These are phyloP conservation scores for Chionoecetes opilio DNA, from an alignment of 1,140 invertebrate genomes.

Conservation along the genomic window DNA sequence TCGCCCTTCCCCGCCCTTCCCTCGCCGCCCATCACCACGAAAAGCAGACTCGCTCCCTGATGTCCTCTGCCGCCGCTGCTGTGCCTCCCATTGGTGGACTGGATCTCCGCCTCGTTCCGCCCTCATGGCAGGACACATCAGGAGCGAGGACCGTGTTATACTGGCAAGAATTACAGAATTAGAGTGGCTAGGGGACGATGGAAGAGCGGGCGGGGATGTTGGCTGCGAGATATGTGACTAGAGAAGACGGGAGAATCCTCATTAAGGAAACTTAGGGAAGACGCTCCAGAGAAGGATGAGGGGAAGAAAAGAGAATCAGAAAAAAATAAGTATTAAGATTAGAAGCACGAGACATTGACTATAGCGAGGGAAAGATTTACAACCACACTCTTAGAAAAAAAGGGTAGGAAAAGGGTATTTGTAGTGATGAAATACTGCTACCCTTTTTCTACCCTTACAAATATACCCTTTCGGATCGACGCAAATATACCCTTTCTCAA, in stretches of 20 bases:
- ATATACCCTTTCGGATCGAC: too few relatives aligned
- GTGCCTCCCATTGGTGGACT: background rate
- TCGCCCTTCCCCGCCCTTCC: background rate
- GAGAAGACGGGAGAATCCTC: background rate
- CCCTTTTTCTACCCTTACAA: too few relatives aligned
- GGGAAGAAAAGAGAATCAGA: background rate
- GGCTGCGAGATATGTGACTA: background rate
- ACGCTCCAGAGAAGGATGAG: background rate
- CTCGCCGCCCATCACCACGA: background rate
- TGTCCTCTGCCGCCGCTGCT: background rate
- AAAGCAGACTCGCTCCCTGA: background rate
- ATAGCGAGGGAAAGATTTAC: too few relatives aligned
- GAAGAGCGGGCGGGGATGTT: background rate
- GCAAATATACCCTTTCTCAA: too few relatives aligned
- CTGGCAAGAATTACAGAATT: slow-evolving; percentile 20
- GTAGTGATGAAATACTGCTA: too few relatives aligned
- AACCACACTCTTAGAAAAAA: too few relatives aligned
- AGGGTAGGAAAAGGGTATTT: too few relatives aligned
- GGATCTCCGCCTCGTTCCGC: background rate
- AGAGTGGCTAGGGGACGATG: background rate
- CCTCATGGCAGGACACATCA: background rate
- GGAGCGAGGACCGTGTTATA: background rate
- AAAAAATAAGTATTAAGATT: background rate
- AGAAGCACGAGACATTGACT: background rate
- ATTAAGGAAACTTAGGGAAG: background rate